phyloP scores from a whole-genome alignment of 2,113 vertebrate species.

The Oryzias celebensis region DNA sequence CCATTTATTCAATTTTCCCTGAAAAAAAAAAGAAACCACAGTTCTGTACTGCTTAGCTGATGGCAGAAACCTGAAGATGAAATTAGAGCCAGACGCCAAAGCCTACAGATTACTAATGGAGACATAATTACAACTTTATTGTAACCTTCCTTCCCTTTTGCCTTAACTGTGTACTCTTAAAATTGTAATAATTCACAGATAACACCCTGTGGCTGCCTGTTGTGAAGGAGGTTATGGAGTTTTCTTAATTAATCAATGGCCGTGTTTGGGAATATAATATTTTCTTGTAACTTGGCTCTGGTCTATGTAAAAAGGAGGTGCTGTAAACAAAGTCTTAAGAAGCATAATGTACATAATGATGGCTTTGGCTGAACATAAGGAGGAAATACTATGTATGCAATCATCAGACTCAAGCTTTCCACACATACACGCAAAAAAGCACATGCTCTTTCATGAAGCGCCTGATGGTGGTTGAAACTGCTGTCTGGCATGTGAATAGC shows the following conservation, averaged over 20 bases:
- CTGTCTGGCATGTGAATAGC: neutral
- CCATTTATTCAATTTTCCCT: too few species aligned
- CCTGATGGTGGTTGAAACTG: neutral
- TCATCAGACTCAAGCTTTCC: too few species aligned
- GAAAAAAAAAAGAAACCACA: too few species aligned
- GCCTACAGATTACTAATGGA: conserved; percentile 16
- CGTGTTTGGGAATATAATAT: neutral
- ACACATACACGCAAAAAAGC: neutral
- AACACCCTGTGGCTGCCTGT: neutral
- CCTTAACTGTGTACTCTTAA: neutral
- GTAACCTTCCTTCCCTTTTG: neutral
- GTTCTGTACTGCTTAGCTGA: too few species aligned
- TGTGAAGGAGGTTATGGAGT: conserved; percentile 2
- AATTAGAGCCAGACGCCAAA: conserved; percentile 8
- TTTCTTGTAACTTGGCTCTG: too few species aligned
- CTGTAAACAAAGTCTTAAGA: too few species aligned
- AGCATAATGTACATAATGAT: too few species aligned
- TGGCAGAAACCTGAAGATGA: neutral
- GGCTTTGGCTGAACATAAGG: too few species aligned
- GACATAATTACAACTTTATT: conserved; percentile 14
- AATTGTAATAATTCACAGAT: conserved; percentile 4
- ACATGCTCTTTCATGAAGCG: neutral
- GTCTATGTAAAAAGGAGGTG: too few species aligned
- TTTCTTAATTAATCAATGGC: neutral
- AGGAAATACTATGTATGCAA: too few species aligned